Conservation (phyloP, 2,797 vertebrate species). For the Artibeus lituratus region DNA sequence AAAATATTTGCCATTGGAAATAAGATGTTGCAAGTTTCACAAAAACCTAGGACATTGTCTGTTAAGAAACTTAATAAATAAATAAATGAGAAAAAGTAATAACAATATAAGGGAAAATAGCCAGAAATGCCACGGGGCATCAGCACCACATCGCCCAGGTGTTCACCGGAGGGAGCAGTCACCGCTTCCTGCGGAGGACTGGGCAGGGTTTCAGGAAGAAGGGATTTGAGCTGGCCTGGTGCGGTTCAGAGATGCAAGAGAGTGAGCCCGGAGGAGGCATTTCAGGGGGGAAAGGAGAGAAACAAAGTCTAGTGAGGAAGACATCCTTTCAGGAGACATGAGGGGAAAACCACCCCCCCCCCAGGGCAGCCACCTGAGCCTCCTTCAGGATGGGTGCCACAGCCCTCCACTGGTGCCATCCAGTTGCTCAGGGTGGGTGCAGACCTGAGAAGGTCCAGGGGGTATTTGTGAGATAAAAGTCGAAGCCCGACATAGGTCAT, state of each 20-base stretch:
- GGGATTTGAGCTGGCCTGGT: neutral
- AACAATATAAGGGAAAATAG: neutral
- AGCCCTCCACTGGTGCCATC: neutral
- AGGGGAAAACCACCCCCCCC: neutral
- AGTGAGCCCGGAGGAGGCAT: neutral
- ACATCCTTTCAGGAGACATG: neutral
- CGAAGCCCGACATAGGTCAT: neutral
- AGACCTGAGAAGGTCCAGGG: neutral
- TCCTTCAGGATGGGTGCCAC: neutral
- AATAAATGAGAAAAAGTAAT: neutral
- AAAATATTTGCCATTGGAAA: slow-evolving; percentile 15
- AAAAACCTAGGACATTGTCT: neutral
- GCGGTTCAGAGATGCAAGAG: slow-evolving; percentile 28
- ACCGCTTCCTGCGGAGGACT: neutral
- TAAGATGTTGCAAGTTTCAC: neutral
- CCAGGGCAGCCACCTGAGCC: fast-evolving
- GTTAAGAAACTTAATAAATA: slow-evolving; percentile 18
- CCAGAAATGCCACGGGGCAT: neutral
- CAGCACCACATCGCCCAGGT: neutral
- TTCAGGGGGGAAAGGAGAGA: neutral
- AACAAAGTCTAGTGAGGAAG: neutral
- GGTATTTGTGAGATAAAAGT: neutral
- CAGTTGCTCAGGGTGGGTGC: neutral
- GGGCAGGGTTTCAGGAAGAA: slow-evolving; percentile 14
- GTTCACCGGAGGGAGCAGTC: neutral